Percentiles rank a stretch among this genome's conserved stretches.
These are phyloP conservation scores for Pocillopora meandrina DNA, from an alignment of 92 coral and sea anemone genomes.

Conservation along the genomic window DNA sequence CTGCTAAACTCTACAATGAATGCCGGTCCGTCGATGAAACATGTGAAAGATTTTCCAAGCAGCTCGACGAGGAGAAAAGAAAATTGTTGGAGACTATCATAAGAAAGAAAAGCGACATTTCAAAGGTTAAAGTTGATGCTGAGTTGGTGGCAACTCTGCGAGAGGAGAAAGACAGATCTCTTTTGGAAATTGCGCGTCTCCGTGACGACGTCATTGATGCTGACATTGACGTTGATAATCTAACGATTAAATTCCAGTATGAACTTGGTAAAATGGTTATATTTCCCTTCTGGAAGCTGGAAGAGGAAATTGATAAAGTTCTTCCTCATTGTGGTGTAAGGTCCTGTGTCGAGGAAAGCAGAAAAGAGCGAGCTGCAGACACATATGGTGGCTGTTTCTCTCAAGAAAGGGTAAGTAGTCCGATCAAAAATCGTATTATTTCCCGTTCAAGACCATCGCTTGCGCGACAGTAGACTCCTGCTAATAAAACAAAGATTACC, in stretches of 20 bases:
- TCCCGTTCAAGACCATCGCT: too few relatives aligned
- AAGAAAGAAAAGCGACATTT: slow-evolving; percentile 37
- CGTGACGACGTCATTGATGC: background rate
- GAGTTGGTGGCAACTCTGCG: slow-evolving; percentile 17
- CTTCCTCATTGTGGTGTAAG: background rate
- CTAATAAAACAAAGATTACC: too few relatives aligned
- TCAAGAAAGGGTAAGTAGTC: background rate
- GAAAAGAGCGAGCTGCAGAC: background rate
- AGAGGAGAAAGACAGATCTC: slow-evolving; percentile 1
- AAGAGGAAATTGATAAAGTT: slow-evolving; percentile 30
- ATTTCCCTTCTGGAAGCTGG: slow-evolving; percentile 40
- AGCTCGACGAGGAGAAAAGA: slow-evolving; percentile 14
- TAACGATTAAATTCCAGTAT: background rate
- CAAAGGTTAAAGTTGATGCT: slow-evolving; percentile 38
- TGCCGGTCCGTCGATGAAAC: slow-evolving; percentile 9
- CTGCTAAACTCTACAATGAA: slow-evolving; percentile 8
- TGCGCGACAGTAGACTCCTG: too few relatives aligned
- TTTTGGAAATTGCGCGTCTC: background rate
- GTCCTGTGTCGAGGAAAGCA: background rate
- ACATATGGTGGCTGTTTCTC: background rate
- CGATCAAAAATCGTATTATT: background rate
- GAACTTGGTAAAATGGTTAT: slow-evolving; percentile 28
- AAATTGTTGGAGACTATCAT: slow-evolving; percentile 9
- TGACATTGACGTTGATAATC: slow-evolving; percentile 5
- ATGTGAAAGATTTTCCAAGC: slow-evolving; percentile 20